These are phyloP conservation scores for Hafferia zeledoni DNA, from an alignment of 2,797 vertebrate genomes.

Conservation along the genomic window DNA sequence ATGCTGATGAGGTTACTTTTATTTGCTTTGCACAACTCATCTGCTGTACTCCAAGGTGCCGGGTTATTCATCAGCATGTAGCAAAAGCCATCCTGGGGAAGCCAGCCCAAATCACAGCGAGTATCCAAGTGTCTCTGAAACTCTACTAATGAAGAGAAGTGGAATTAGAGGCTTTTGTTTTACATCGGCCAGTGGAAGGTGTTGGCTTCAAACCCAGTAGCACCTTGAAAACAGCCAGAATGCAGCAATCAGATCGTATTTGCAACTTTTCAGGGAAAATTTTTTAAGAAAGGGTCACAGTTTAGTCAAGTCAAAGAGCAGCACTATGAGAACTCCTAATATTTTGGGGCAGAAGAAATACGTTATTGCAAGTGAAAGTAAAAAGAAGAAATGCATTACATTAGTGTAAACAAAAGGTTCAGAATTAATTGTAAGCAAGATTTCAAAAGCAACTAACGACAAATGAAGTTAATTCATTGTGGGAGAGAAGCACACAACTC, in stretches of 20 bases:
- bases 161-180: constrained; percentile 39
- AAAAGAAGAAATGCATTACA: not conserved
- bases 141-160: constrained; percentile 70
- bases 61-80: constrained; percentile 78
- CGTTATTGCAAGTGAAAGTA: not conserved
- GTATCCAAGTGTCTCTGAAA: constrained; percentile 81
- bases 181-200: not conserved
- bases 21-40: constrained; percentile 68
- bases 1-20: constrained; percentile 84
- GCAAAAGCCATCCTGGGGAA: constrained; percentile 87
- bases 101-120: constrained; percentile 82
- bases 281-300: not conserved
- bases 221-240: constrained; percentile 26
- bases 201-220: not conserved
- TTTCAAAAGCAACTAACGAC: not conserved
- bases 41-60: constrained; percentile 72
- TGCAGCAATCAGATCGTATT: not conserved
- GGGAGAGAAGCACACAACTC: not conserved
- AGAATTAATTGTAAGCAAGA: not conserved
- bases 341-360: not conserved
- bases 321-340: not conserved
- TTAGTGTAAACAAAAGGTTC: not conserved
- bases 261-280: not conserved
- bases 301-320: not conserved
- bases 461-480: not conserved